Evolutionary conservation across 2,113 vertebrate species (phyloP).

Genomic region (Entomyzon cyanotis): DNA sequence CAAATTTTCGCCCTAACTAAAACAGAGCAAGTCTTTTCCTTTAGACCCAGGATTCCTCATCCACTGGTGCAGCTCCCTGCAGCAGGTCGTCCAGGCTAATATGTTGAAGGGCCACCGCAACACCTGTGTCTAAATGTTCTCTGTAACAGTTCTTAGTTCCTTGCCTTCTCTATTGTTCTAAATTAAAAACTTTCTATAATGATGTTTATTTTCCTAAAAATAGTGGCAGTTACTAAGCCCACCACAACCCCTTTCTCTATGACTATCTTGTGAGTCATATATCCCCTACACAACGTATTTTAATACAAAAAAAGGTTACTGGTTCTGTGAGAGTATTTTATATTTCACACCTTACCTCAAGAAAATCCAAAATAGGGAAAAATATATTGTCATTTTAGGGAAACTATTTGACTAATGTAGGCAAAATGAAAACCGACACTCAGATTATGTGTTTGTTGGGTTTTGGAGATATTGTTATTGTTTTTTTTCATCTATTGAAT

Average conservation of each 20-base stretch:
- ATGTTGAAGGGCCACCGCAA: too few species aligned
- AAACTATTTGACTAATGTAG: background rate
- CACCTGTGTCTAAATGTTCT: background rate
- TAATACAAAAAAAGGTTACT: background rate
- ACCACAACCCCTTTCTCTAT: background rate
- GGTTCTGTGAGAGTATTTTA: background rate
- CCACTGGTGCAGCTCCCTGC: too few species aligned
- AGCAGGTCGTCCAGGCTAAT: too few species aligned
- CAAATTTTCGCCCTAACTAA: too few species aligned
- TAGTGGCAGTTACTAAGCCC: background rate
- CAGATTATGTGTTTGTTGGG: fast-evolving
- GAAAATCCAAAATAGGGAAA: background rate
- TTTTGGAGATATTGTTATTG: background rate
- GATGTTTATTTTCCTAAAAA: background rate
- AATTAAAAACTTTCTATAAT: background rate
- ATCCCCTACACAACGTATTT: background rate
- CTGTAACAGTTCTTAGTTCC: background rate
- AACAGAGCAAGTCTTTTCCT: too few species aligned
- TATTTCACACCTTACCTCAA: background rate
- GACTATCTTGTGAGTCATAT: background rate
- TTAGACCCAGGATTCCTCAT: too few species aligned
- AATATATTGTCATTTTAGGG: background rate
- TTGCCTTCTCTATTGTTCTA: background rate
- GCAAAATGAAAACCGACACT: background rate
- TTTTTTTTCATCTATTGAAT: background rate